Percentiles rank a stretch among this genome's conserved stretches.
Evolutionary conservation across 2,113 vertebrate species (phyloP).

Genomic region (Protobothrops flavoviridis): DNA sequence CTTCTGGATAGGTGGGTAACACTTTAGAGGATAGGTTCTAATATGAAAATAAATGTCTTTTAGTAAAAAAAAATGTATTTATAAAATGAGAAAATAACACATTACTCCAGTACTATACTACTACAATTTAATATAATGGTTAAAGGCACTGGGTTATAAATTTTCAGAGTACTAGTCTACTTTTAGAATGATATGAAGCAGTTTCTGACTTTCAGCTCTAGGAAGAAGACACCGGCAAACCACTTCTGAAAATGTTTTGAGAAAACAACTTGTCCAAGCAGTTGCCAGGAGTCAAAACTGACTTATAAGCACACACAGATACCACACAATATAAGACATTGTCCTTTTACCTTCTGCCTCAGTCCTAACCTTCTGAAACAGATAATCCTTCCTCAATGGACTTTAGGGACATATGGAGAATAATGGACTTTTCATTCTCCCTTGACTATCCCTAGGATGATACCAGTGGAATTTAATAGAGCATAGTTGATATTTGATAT

Average conservation of each 20-base stretch:
- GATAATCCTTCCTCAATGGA: neutral
- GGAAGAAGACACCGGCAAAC: neutral
- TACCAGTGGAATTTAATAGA: neutral
- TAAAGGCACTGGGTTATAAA: neutral
- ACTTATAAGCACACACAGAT: neutral
- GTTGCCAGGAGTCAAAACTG: neutral
- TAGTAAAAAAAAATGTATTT: neutral
- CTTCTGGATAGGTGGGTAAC: neutral
- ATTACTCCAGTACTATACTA: neutral
- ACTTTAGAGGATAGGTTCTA: neutral
- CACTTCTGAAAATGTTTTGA: neutral
- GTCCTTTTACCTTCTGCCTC: neutral
- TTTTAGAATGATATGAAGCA: neutral
- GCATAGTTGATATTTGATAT: neutral
- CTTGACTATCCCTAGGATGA: neutral
- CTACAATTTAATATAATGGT: neutral
- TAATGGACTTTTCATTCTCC: neutral
- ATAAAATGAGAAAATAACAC: neutral
- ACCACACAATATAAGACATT: neutral
- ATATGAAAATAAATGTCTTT: neutral
- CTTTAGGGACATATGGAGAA: neutral
- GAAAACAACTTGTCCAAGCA: neutral
- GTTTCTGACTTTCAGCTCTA: neutral
- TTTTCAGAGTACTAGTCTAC: neutral
- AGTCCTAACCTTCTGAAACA: neutral